Evolutionary conservation across 1,140 invertebrate species (phyloP), one percentile per base, ranked within the genome.

Genomic region (Dolichoris vasculosae): DNA sequence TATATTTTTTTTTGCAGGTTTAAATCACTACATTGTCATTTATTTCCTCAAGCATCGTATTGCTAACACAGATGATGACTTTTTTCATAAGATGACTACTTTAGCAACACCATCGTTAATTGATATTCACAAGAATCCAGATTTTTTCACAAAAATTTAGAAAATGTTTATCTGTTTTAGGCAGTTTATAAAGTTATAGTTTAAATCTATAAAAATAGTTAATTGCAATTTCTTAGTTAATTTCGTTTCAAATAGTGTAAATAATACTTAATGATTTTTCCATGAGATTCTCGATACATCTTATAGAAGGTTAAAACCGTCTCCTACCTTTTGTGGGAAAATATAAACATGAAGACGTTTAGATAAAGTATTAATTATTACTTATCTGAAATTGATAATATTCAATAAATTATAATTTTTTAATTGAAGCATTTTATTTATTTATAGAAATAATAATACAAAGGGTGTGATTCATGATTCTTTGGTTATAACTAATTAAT

Each of bases 1-100:
- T 6, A 17, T 71, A 40, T 78, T 55, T 59, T 26, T 32, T 40
- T 78, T 78, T 78, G 95, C 73, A 96, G 97, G 92, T 97, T 98
- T 93, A 95, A 96, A 87, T 97, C 97, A 73, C 94, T 98, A 87
- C 97, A 98, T 91, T 98, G 97, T 92, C 96, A 96, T 91, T 94
- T 98, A 43, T 98, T 97, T 92, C 97, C 97, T 48, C 95, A 96
- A 90, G 96, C 96, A 90, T 95, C 95, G 88, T 96, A 96, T 92
- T 98, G 97, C 90, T 95, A 96, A 51, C 94, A 94, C 89, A 92
- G 93, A 90, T 93, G 92, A 93, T 93, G 73, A 81, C 43, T 23
- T 46, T 15, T n/a, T 11, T 4, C 1, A 63, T 3, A 11, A 35
- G 9, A 67, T 67, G 63, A 13, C 30, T 11, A 67, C 8, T 67